Evolutionary conservation across 2,888 invertebrate species (phyloP).

Genomic region (Ametastegia equiseti): DNA sequence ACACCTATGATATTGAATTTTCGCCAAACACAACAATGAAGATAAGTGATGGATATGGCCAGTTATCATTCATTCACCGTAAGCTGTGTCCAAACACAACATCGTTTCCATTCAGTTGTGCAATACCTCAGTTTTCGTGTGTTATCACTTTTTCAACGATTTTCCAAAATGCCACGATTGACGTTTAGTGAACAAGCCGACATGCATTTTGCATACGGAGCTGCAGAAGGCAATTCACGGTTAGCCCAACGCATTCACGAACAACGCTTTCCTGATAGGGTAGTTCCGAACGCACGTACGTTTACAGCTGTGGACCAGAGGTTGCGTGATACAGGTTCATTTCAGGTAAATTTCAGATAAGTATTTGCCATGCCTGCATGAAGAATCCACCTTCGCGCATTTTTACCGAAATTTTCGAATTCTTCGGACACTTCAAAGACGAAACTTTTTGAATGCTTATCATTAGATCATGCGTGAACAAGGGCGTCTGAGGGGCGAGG

Average conservation of each 20-base stretch:
- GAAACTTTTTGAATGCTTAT: neutral
- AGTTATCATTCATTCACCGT: neutral
- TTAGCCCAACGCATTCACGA: slow-evolving; percentile 3
- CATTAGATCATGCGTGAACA: neutral
- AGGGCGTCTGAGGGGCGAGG: neutral
- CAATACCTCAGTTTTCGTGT: too few relatives aligned
- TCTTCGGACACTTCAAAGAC: neutral
- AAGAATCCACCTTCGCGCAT: too few relatives aligned
- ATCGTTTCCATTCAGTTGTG: neutral
- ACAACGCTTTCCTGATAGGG: neutral
- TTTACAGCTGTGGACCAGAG: neutral
- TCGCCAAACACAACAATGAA: too few relatives aligned
- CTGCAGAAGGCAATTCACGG: neutral
- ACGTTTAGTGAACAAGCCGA: neutral
- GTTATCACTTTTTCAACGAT: neutral
- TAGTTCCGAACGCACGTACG: neutral
- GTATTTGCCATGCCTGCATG: too few relatives aligned
- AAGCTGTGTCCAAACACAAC: neutral
- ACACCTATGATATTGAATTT: too few relatives aligned
- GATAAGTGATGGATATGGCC: neutral
- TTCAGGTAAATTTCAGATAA: neutral
- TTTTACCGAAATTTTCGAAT: too few relatives aligned
- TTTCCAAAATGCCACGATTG: neutral
- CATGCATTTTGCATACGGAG: neutral
- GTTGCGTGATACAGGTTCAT: slow-evolving; percentile 10